phyloP scores from a whole-genome alignment of 2,888 invertebrate species.

The Ceramica pisi region DNA sequence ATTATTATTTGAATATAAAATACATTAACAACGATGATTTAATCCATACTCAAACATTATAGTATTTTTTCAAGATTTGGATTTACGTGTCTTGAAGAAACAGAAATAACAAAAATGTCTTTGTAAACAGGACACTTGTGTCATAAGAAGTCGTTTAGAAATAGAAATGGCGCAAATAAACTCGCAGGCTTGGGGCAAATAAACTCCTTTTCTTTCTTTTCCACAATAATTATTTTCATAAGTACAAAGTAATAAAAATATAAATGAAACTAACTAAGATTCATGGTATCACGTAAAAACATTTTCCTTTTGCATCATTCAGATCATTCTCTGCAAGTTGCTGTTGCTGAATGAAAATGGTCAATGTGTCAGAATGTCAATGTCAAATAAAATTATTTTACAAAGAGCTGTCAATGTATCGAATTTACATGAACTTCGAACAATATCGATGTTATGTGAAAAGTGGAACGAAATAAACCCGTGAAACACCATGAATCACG shows the following conservation, averaged over 20 bases:
- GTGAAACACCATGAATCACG: conserved; percentile 86
- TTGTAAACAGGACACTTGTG: conserved; percentile 22
- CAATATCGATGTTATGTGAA: conserved; percentile 54
- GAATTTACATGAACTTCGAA: conserved; percentile 61
- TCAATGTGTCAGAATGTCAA: conserved; percentile 52
- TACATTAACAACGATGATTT: not conserved
- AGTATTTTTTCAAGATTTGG: not conserved
- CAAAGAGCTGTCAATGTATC: conserved; percentile 67
- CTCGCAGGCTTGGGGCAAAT: no score
- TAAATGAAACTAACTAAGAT: no score
- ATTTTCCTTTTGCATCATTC: not conserved
- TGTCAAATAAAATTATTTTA: conserved; percentile 50
- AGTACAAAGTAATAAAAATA: no score
- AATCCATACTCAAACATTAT: not conserved
- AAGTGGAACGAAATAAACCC: conserved; percentile 58
- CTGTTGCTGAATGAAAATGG: conserved; percentile 45
- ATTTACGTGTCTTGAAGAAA: not conserved
- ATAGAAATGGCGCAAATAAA: no score
- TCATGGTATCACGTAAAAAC: no score
- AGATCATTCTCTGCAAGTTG: not conserved
- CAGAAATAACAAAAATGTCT: not conserved
- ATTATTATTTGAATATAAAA: not conserved
- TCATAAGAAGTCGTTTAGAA: conserved; percentile 10
- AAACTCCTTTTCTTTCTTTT: no score
- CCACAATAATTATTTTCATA: not conserved